These are phyloP conservation scores for Augochlora pura DNA, from an alignment of 1,140 invertebrate genomes.

Conservation along the genomic window DNA sequence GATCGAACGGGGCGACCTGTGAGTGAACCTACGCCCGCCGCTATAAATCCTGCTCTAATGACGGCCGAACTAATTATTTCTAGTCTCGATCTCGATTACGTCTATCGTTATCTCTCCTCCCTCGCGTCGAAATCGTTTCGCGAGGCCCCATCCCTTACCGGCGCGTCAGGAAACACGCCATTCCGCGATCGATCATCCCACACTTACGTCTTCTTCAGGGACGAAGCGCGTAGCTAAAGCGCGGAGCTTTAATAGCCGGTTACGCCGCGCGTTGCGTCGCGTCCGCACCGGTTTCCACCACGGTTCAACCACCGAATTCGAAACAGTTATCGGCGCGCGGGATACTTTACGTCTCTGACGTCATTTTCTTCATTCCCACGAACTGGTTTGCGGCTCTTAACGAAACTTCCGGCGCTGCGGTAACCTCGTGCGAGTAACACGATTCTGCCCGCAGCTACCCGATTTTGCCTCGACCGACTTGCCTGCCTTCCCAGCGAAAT, in stretches of 20 bases:
- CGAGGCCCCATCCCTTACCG: too few relatives aligned
- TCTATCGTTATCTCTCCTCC: conserved; percentile 7
- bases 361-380: neutral
- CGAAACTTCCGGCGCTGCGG: too few relatives aligned
- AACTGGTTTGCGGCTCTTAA: too few relatives aligned
- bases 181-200: conserved; percentile 55
- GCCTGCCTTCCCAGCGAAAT: too few relatives aligned
- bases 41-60: conserved; percentile 58
- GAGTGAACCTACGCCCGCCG: conserved; percentile 10
- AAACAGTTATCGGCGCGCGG: conserved; percentile 24
- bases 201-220: conserved; percentile 41
- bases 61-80: conserved; percentile 58
- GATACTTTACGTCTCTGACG: neutral
- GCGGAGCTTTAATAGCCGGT: conserved; percentile 50
- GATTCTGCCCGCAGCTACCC: too few relatives aligned
- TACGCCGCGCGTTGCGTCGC: conserved; percentile 4
- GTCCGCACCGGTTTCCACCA: neutral
- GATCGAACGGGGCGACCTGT: conserved; percentile 14
- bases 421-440: too few relatives aligned
- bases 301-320: conserved; percentile 5
- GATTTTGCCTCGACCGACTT: too few relatives aligned
- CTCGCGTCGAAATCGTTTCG: neutral
- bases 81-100: conserved; percentile 45
- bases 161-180: conserved; percentile 30
- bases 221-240: conserved; percentile 44